Percentiles rank a stretch among this genome's conserved stretches.
phyloP scores from a whole-genome alignment of 2,797 vertebrate genomes.

The Notoglanidium macrostoma region DNA sequence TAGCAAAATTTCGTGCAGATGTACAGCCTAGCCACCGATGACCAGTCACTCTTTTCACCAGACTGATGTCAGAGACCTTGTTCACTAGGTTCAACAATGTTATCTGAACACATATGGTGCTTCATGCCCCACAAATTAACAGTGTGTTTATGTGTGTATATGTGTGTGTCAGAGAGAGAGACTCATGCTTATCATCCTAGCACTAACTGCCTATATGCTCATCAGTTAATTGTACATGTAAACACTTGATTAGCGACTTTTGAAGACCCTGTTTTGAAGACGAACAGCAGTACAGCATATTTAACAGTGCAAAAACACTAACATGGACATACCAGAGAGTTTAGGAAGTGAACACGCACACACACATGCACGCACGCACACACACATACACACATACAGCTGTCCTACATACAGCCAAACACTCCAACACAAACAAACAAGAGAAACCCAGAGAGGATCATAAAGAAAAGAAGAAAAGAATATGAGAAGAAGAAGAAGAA shows the following conservation, averaged over 20 bases:
- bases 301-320: conserved; percentile 59
- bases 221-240: conserved; percentile 45
- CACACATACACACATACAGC: conserved; percentile 11
- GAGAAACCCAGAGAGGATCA: conserved; percentile 33
- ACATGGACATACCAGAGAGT: conserved; percentile 65
- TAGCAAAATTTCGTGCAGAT: conserved; percentile 69
- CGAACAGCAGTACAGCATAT: conserved; percentile 61
- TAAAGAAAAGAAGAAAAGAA: conserved; percentile 55
- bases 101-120: conserved; percentile 34
- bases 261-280: conserved; percentile 60
- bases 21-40: conserved; percentile 58
- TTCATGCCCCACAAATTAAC: background rate
- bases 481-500: conserved; percentile 47
- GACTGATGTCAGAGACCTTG: conserved; percentile 29
- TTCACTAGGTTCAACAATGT: conserved; percentile 38
- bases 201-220: conserved; percentile 33
- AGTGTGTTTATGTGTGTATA: background rate
- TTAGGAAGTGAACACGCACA: conserved; percentile 45
- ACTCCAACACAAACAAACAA: conserved; percentile 61
- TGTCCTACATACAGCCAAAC: conserved; percentile 56
- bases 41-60: conserved; percentile 23
- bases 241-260: conserved; percentile 56
- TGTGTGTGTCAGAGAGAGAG: background rate
- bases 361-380: conserved; percentile 12
- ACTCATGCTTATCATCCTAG: conserved; percentile 18